A percentile compares a stretch with the other conserved stretches of the same genome.
Evolutionary conservation across 1,140 invertebrate genomes (phyloP).

Genomic region (Adelges cooleyi): DNA sequence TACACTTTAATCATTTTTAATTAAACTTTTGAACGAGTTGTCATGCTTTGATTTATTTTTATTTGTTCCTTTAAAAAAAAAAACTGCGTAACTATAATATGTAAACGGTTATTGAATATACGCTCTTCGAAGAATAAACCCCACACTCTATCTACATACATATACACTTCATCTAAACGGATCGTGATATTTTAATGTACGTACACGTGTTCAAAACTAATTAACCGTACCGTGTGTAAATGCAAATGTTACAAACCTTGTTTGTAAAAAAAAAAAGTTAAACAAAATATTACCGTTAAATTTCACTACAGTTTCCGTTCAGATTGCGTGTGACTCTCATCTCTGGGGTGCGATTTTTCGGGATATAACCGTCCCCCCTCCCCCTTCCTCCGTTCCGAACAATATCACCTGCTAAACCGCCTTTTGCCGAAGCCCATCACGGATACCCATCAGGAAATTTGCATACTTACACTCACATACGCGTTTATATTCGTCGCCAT

Average conservation of each 20-base stretch:
- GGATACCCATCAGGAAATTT: conserved; percentile 19
- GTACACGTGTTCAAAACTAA: not conserved
- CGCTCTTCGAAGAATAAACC: too few relatives aligned
- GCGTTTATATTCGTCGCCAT: conserved; percentile 7
- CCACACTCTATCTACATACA: too few relatives aligned
- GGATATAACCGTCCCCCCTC: not conserved
- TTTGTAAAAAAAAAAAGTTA: not conserved
- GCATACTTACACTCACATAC: not conserved
- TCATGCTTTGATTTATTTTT: too few relatives aligned
- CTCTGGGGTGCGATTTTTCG: conserved; percentile 27
- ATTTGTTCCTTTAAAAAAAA: too few relatives aligned
- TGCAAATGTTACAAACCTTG: not conserved
- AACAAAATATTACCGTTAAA: conserved; percentile 16
- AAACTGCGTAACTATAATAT: too few relatives aligned
- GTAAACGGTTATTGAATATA: too few relatives aligned
- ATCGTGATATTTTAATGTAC: too few relatives aligned
- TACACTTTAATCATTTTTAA: too few relatives aligned
- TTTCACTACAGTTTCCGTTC: conserved; percentile 25
- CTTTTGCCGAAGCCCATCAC: conserved; percentile 12
- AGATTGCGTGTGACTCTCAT: conserved; percentile 17
- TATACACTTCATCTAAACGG: too few relatives aligned
- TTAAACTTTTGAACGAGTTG: too few relatives aligned
- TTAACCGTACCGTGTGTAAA: not conserved
- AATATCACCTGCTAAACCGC: conserved; percentile 27
- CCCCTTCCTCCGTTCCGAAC: not conserved